These are phyloP conservation scores for Thymallus thymallus DNA, from an alignment of 2,113 vertebrate species.

Conservation along the genomic window DNA sequence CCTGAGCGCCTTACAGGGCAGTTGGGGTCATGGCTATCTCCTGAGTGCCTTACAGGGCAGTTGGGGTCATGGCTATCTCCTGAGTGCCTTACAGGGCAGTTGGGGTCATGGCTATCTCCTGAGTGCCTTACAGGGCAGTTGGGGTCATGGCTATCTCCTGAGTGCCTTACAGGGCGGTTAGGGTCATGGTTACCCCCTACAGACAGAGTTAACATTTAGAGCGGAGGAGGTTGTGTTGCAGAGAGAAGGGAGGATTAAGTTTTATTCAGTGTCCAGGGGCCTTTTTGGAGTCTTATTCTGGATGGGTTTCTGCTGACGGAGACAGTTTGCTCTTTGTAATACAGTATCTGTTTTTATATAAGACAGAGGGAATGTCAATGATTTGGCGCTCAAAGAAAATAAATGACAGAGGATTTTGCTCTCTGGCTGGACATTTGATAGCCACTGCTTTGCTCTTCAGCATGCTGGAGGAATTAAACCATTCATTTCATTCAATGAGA, in stretches of 20 bases:
- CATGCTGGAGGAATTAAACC: too few relatives aligned
- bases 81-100: too few relatives aligned
- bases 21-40: too few relatives aligned
- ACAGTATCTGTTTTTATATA: neutral
- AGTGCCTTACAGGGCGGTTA: too few relatives aligned
- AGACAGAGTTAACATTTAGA: neutral
- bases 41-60: too few relatives aligned
- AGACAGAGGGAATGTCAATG: neutral
- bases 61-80: too few relatives aligned
- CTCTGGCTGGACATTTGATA: neutral
- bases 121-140: too few relatives aligned
- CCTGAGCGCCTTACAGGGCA: too few relatives aligned
- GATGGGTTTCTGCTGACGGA: constrained; percentile 1
- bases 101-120: too few relatives aligned
- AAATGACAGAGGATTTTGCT: neutral
- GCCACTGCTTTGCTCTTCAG: neutral
- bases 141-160: too few relatives aligned
- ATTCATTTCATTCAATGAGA: neutral
- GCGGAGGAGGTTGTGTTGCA: neutral
- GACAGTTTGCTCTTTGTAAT: neutral
- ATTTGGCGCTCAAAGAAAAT: neutral
- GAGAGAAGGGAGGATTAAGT: constrained; percentile 19
- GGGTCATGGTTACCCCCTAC: constrained; percentile 5
- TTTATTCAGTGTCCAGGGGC: constrained; percentile 18
- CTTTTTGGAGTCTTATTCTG: constrained; percentile 1